A percentile compares a stretch with the other conserved stretches of the same genome.
These are phyloP conservation scores for Yponomeuta cagnagella DNA, from an alignment of 2,888 invertebrate species.

Conservation along the genomic window DNA sequence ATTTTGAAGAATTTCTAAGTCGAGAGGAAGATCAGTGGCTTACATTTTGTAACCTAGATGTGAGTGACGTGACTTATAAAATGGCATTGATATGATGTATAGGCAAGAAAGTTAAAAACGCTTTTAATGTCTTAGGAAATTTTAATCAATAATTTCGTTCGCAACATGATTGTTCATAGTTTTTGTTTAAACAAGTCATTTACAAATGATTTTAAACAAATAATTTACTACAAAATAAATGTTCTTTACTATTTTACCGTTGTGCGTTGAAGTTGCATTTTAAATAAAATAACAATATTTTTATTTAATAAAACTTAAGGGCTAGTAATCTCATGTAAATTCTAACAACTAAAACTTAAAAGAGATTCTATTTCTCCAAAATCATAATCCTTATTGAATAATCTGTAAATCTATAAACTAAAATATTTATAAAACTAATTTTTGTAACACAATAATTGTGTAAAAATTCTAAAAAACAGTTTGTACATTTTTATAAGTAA, in stretches of 20 bases:
- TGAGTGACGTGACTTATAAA: background rate
- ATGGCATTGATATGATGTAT: too few species aligned
- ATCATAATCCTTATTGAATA: background rate
- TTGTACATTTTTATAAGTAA: constrained; percentile 47
- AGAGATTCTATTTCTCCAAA: constrained; percentile 45
- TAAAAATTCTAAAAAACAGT: constrained; percentile 56
- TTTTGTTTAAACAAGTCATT: constrained; percentile 42
- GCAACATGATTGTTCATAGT: constrained; percentile 56
- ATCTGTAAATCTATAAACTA: background rate
- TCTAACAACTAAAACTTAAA: constrained; percentile 43
- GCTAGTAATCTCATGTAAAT: constrained; percentile 65
- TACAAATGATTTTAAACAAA: constrained; percentile 51
- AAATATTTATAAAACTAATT: background rate
- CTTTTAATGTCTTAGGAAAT: constrained; percentile 28
- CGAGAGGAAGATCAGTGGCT: too few species aligned
- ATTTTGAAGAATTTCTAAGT: too few species aligned
- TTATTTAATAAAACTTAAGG: constrained; percentile 39
- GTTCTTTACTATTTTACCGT: constrained; percentile 42
- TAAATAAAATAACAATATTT: constrained; percentile 53
- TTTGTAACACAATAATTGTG: constrained; percentile 40
- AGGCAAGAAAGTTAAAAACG: too few species aligned
- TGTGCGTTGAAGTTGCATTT: constrained; percentile 51
- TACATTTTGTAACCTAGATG: background rate
- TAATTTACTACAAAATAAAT: constrained; percentile 69
- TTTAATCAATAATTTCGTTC: constrained; percentile 59